A percentile compares a stretch with the other conserved stretches of the same genome.
These are phyloP conservation scores for Crocidura indochinensis DNA, from an alignment of 2,797 vertebrate genomes.

Conservation along the genomic window DNA sequence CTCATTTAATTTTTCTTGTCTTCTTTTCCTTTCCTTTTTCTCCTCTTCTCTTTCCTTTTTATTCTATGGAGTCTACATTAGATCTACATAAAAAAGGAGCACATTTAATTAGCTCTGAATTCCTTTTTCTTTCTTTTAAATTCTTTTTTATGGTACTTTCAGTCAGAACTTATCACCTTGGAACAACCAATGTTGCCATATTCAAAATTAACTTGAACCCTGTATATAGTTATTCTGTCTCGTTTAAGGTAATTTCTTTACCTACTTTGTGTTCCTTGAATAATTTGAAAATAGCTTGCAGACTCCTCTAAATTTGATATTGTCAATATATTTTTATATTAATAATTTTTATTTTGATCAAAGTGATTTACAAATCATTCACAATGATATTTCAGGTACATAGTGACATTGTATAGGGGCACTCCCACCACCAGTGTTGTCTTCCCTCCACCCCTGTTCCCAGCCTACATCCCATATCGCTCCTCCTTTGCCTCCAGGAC, in stretches of 20 bases:
- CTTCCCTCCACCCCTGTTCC: too few species aligned
- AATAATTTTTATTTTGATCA: too few species aligned
- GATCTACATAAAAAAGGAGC: conserved; percentile 25
- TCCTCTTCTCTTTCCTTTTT: not conserved
- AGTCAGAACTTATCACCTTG: not conserved
- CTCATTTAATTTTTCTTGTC: too few species aligned
- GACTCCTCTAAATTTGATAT: not conserved
- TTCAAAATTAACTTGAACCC: not conserved
- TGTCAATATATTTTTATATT: too few species aligned
- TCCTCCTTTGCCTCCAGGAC: too few species aligned
- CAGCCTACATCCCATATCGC: too few species aligned
- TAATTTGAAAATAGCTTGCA: conserved; percentile 21
- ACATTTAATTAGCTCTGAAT: conserved; percentile 26
- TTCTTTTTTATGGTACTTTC: conserved; percentile 43
- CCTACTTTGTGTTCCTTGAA: not conserved
- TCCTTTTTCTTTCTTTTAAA: conserved; percentile 49
- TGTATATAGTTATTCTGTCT: not conserved
- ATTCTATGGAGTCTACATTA: not conserved
- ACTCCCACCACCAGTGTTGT: too few species aligned
- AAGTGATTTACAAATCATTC: too few species aligned
- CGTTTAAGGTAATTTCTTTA: not conserved
- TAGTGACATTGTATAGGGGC: too few species aligned
- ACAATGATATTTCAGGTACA: too few species aligned
- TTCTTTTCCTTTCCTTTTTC: too few species aligned
- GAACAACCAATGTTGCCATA: not conserved